Base-by-base conservation (phyloP, 1,140 invertebrate species). In the Brachionus asplanchnoidis region DNA sequence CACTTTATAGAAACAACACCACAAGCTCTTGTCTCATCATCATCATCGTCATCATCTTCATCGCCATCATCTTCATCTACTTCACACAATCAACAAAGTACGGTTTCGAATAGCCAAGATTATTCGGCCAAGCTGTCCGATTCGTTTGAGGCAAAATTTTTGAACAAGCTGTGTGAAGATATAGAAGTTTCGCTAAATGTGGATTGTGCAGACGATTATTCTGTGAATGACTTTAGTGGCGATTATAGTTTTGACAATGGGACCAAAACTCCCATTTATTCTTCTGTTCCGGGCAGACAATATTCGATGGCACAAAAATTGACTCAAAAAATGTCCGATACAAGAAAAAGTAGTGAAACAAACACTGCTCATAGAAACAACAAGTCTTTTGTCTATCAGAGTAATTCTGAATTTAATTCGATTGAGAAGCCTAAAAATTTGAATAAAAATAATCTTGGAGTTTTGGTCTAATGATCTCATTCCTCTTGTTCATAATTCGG, bases 191-290 rank as follows among this genome's bases (percentile, higher is more conserved):
- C 79, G 3, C 6, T 82, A 42, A 82, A 82, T 60, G 79, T 82
- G 36, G 79, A 82, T 28, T 82, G 53, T 46, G 79, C 79, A 26
- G 79, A 82, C 40, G 79, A 82, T 68, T 82, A 82, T 82, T 82
- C 79, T 32, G 20, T 82, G 11, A 82, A 82, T 68, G 79, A 82
- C 44, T 82, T 65, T 68, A 82, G 79, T 68, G 79, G 79, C 3
- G 79, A 82, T 46, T 82, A 82, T 46, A 82, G 79, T 17, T 82
- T 82, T 28, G 79, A 82, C 40, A 44, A 65, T 68, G 26, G 65
- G 3, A 7, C 0, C 6, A 82, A 82, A 65, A 44, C 50, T 23
- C 79, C 20, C 40, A 46, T 68, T 17, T 73, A 73, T 42, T 73
- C 68, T 12, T 20, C n/a, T 7, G 9, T 73, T 40, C 0, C n/a